Base-by-base conservation (phyloP, 2,797 vertebrate species). In the Gadopsis marmoratus region DNA sequence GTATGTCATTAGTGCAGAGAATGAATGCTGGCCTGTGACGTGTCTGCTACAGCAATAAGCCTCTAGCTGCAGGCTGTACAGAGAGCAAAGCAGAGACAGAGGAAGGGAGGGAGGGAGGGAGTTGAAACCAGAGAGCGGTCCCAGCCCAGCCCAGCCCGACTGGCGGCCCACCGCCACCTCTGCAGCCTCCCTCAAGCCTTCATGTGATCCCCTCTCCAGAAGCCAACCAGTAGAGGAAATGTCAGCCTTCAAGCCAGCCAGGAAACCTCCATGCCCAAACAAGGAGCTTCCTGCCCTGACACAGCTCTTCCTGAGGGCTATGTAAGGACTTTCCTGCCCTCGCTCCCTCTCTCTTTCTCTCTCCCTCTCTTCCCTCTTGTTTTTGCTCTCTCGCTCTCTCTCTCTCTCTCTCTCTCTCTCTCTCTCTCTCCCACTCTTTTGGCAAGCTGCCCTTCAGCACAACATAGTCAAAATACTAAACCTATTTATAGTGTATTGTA, bases 301-400 rank as follows among this genome's bases (percentile, higher is more conserved):
- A 94, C 93, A 94, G 94, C 90, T 91, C 93, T 97, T 97, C 96
- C 97, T 96, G 94, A 86, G 78, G 93, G 90, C 95, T 95, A 96
- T 96, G 97, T 96, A 97, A 96, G 97, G 97, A 93, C 87, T 96
- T 97, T 97, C 96, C 90, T 95, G 93, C 87, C 89, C 93, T 92
- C 88, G 91, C 93, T 75, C 84, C 48, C 71, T 75, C 92, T 88
- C 56, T 81, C 26, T 26, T 26, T 26, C 93, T 75, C 84, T 45
- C 71, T 75, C 92, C 88, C 53, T 81, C 76, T 78, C 62, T 75
- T 53, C 74, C 23, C 71, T 77, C 72, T 71, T 69, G 63, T 62
- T 70, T 53, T 71, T 55, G 56, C 93, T 92, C 89, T 91, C 93
- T 75, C 84, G 41, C 92, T 88, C 56, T 81, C 47, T 80, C 33